These are phyloP conservation scores for Hymenochirus boettgeri DNA, from an alignment of 2,113 vertebrate genomes.

Conservation along the genomic window DNA sequence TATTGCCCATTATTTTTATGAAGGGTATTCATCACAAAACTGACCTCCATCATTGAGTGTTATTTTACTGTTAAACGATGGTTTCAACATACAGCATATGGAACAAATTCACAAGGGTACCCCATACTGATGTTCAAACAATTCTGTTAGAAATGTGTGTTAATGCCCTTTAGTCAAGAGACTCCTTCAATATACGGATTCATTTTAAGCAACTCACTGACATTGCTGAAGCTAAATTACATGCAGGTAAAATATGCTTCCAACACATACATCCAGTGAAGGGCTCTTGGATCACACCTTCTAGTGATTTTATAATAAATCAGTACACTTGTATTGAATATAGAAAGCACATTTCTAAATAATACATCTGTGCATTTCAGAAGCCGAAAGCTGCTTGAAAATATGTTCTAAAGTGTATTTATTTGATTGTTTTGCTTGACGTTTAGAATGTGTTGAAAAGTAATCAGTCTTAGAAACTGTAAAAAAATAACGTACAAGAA, in stretches of 20 bases:
- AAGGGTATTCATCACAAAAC: slow-evolving; percentile 17
- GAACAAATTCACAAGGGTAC: slow-evolving; percentile 34
- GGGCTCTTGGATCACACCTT: slow-evolving; percentile 21
- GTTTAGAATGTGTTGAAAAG: slow-evolving; percentile 15
- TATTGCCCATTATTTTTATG: slow-evolving; percentile 31
- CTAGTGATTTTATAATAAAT: slow-evolving; percentile 22
- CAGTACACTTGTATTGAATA: not conserved
- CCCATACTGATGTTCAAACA: slow-evolving; percentile 38
- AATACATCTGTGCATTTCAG: slow-evolving; percentile 7
- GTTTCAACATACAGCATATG: slow-evolving; percentile 33
- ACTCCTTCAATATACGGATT: slow-evolving; percentile 14
- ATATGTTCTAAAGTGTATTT: not conserved
- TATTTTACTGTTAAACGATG: slow-evolving; percentile 40
- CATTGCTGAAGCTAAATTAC: slow-evolving; percentile 16
- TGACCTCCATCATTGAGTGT: slow-evolving; percentile 30
- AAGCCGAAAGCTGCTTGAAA: slow-evolving; percentile 5
- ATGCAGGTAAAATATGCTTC: slow-evolving; percentile 28
- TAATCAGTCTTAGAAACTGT: no score
- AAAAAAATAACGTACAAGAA: no score
- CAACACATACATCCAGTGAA: slow-evolving; percentile 10
- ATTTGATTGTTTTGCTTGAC: not conserved
- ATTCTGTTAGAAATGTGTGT: slow-evolving; percentile 6
- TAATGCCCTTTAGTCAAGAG: slow-evolving; percentile 28
- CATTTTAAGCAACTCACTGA: slow-evolving; percentile 12
- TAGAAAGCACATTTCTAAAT: slow-evolving; percentile 10